Conservation (phyloP, 2,888 invertebrate genomes). For the Rhimphoctona megacephalus region DNA sequence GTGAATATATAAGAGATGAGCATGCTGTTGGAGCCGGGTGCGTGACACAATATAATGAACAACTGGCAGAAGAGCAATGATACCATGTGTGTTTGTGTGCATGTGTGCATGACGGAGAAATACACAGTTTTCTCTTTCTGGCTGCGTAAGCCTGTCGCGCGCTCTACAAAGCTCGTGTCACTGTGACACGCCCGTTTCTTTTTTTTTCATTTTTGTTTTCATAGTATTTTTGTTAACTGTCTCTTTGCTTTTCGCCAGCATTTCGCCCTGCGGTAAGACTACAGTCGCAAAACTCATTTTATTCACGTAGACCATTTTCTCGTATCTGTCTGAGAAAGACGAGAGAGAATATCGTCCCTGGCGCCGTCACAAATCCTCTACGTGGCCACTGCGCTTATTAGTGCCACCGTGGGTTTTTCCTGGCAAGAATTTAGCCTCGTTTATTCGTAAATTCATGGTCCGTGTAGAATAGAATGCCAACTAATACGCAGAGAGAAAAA, state of each 20-base stretch:
- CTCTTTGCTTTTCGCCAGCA: constrained; percentile 30
- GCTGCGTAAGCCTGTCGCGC: constrained; percentile 66
- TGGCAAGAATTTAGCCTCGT: constrained; percentile 26
- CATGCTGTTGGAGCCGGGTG: constrained; percentile 39
- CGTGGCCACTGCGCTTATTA: constrained; percentile 44
- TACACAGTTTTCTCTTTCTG: constrained; percentile 21
- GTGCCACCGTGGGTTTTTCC: constrained; percentile 17
- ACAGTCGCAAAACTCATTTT: not conserved
- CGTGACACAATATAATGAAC: constrained; percentile 70
- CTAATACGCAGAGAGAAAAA: constrained; percentile 10
- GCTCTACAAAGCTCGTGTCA: constrained; percentile 55
- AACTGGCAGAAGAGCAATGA: constrained; percentile 63
- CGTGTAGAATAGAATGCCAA: constrained; percentile 19
- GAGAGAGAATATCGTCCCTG: constrained; percentile 22
- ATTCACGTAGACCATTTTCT: not conserved
- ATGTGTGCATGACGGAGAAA: not conserved
- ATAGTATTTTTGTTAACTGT: constrained; percentile 19
- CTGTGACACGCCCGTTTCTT: constrained; percentile 18
- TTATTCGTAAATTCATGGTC: constrained; percentile 35
- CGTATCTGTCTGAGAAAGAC: constrained; percentile 6
- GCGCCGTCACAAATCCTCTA: constrained; percentile 59
- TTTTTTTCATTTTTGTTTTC: constrained; percentile 40
- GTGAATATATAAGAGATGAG: constrained; percentile 41
- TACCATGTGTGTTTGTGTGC: not conserved
- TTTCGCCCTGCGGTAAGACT: not conserved